Conservation (phyloP, 2,888 invertebrate species). For the Adelognathus sp. region DNA sequence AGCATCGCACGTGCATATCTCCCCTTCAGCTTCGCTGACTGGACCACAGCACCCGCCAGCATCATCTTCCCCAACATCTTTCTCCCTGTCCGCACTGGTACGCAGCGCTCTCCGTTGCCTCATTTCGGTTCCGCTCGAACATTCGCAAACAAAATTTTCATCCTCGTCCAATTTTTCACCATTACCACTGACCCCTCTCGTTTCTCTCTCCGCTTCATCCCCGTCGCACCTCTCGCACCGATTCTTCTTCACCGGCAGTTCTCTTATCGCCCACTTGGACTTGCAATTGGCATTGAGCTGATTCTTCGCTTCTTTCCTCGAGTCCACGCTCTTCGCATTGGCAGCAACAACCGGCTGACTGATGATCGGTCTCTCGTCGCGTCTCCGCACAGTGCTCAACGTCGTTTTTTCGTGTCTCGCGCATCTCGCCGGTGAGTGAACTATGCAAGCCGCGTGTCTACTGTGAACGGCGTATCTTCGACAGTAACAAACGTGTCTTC, state of each 20-base stretch:
- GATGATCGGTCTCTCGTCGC: slow-evolving; percentile 42
- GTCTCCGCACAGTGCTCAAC: neutral
- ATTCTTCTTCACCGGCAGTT: slow-evolving; percentile 19
- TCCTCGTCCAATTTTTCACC: neutral
- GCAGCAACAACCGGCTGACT: slow-evolving; percentile 17
- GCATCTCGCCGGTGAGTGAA: slow-evolving; percentile 37
- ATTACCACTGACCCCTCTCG: neutral
- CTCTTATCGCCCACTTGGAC: slow-evolving; percentile 62
- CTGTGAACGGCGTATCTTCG: slow-evolving; percentile 57
- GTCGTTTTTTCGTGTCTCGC: slow-evolving; percentile 32
- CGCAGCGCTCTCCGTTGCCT: slow-evolving; percentile 8
- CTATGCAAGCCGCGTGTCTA: slow-evolving; percentile 47
- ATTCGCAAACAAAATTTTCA: slow-evolving; percentile 9
- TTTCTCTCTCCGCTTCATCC: slow-evolving; percentile 6
- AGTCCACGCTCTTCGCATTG: slow-evolving; percentile 32
- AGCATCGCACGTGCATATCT: slow-evolving; percentile 1
- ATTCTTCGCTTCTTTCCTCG: slow-evolving; percentile 76
- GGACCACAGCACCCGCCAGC: too few species aligned
- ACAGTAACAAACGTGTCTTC: slow-evolving; percentile 52
- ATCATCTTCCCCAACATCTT: slow-evolving; percentile 4
- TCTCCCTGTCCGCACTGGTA: too few species aligned
- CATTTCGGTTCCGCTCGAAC: slow-evolving; percentile 61
- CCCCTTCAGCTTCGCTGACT: too few species aligned
- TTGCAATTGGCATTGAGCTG: slow-evolving; percentile 74
- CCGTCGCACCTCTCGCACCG: slow-evolving; percentile 46